Conservation (phyloP, 2,113 vertebrate species). For the Stigmatopora nigra region DNA sequence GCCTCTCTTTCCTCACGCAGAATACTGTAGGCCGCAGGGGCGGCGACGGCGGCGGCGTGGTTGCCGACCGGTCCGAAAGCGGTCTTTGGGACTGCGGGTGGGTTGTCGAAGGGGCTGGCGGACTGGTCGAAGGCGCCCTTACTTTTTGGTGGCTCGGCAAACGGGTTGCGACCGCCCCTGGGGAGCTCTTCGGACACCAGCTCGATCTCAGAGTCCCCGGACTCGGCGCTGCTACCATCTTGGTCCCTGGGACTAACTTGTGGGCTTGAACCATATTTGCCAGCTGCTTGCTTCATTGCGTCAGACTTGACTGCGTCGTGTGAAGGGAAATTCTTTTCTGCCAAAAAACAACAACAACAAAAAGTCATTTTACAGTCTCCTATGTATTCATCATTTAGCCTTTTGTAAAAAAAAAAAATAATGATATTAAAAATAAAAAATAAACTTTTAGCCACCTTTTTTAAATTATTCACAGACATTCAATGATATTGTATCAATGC, state of each 20-base stretch:
- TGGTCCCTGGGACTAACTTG: conserved; percentile 66
- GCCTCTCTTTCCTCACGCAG: conserved; percentile 93
- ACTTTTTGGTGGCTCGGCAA: conserved; percentile 72
- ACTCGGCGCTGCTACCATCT: conserved; percentile 85
- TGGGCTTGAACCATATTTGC: conserved; percentile 43
- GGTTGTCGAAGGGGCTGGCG: conserved; percentile 69
- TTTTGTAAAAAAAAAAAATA: not conserved
- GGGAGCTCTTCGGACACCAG: conserved; percentile 85
- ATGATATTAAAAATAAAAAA: no score
- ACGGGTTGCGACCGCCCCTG: conserved; percentile 60
- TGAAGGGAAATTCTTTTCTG: conserved; percentile 67
- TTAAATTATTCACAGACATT: no score
- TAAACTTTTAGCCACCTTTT: no score
- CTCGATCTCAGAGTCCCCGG: conserved; percentile 92
- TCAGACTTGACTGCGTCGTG: conserved; percentile 57
- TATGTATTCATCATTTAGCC: not conserved
- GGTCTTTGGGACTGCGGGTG: conserved; percentile 68
- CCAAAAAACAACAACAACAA: no score
- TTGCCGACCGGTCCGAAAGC: conserved; percentile 77
- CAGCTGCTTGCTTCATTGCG: conserved; percentile 41
- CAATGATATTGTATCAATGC: no score
- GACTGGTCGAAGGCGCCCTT: conserved; percentile 76
- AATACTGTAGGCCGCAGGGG: conserved; percentile 86
- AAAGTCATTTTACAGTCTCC: conserved; percentile 16
- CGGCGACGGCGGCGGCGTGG: conserved; percentile 74